These are phyloP conservation scores for Acanthornis magna DNA, from an alignment of 2,797 vertebrate genomes.

Conservation along the genomic window DNA sequence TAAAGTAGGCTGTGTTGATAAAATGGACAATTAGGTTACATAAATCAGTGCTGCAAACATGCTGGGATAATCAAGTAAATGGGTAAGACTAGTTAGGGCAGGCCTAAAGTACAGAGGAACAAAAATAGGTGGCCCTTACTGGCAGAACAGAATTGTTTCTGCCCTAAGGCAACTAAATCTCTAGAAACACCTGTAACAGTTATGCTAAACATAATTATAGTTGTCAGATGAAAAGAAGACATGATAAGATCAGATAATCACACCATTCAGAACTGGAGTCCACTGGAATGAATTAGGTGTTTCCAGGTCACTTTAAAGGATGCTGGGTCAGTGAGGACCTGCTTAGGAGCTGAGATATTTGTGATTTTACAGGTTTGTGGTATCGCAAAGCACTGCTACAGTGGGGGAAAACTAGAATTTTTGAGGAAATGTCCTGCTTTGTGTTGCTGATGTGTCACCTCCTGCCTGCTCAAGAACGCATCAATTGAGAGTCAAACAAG, in stretches of 20 bases:
- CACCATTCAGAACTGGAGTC: background rate
- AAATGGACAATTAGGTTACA: background rate
- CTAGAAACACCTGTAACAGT: slow-evolving; percentile 31
- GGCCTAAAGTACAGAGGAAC: background rate
- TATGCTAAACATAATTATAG: background rate
- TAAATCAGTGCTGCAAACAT: background rate
- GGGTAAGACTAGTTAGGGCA: background rate
- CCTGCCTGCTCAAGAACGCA: background rate
- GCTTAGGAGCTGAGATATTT: background rate
- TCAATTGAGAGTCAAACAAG: background rate
- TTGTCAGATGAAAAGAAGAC: background rate
- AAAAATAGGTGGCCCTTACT: background rate
- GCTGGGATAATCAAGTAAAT: background rate
- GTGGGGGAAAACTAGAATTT: background rate
- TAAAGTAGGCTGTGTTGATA: background rate
- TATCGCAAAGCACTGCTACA: background rate
- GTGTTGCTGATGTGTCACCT: background rate
- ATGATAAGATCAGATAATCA: slow-evolving; percentile 1
- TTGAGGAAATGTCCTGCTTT: background rate
- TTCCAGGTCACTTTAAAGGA: background rate
- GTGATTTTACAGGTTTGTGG: background rate
- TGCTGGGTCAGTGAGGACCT: background rate
- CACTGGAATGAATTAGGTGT: background rate
- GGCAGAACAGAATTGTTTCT: background rate
- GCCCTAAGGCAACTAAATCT: background rate